Percentiles rank a stretch among this genome's conserved stretches.
These are phyloP conservation scores for Physella acuta DNA, from an alignment of 1,140 invertebrate species.

Conservation along the genomic window DNA sequence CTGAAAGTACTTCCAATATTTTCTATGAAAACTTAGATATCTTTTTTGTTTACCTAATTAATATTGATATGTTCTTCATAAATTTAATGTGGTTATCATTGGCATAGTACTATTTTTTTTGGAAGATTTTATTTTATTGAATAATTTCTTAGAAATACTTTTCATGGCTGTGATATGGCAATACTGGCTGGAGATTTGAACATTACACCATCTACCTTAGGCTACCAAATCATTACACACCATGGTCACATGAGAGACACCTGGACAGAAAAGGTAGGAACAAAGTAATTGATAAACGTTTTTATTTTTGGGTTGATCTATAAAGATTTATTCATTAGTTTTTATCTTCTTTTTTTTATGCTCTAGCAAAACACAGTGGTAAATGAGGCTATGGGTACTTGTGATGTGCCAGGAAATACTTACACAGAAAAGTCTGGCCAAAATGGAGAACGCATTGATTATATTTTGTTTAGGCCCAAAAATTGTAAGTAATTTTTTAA, in stretches of 20 bases:
- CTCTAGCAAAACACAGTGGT: not conserved
- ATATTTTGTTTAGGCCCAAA: slow-evolving; percentile 73
- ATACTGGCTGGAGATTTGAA: slow-evolving; percentile 93
- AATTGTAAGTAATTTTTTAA: slow-evolving; percentile 46
- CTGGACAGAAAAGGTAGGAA: slow-evolving; percentile 56
- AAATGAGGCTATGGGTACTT: slow-evolving; percentile 67
- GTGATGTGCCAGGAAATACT: slow-evolving; percentile 79
- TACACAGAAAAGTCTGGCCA: slow-evolving; percentile 73
- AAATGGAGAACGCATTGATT: slow-evolving; percentile 85
- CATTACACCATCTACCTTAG: slow-evolving; percentile 81
- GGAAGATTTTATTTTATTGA: no score
- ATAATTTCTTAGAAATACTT: slow-evolving; percentile 78
- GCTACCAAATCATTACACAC: slow-evolving; percentile 68
- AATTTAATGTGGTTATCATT: no score
- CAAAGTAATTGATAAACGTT: no score
- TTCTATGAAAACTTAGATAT: no score
- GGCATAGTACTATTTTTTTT: no score
- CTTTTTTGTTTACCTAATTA: no score
- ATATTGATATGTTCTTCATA: no score
- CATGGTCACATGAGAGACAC: slow-evolving; percentile 64
- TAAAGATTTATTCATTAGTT: no score
- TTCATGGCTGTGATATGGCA: slow-evolving; percentile 72
- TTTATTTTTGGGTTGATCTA: no score
- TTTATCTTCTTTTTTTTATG: not conserved
- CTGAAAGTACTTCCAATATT: no score